These are phyloP conservation scores for Euwallacea fornicatus DNA, from an alignment of 1,140 invertebrate genomes.

Conservation along the genomic window DNA sequence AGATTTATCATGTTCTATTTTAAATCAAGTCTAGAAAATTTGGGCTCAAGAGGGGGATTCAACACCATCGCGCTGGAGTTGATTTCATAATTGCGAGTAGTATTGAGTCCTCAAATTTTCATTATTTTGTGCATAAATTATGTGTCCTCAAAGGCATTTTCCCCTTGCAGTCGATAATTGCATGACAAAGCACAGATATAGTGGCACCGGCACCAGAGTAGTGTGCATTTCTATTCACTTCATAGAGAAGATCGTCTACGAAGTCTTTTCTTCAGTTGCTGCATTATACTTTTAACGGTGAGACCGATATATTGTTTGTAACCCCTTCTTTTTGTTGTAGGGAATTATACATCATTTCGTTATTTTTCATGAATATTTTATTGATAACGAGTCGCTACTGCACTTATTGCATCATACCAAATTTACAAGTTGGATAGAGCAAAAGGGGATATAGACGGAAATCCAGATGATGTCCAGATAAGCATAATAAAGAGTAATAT, in stretches of 20 bases:
- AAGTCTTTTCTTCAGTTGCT: constrained; percentile 47
- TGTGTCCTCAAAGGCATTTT: constrained; percentile 27
- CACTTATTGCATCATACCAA: no score
- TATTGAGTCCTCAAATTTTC: no score
- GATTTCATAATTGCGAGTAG: no score
- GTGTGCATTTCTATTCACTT: constrained; percentile 43
- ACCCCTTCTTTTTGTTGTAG: background rate
- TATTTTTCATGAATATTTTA: constrained; percentile 1
- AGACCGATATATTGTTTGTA: constrained; percentile 38
- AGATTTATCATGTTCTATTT: background rate
- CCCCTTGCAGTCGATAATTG: constrained; percentile 45
- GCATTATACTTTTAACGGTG: constrained; percentile 50
- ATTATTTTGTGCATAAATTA: no score
- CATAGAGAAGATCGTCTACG: constrained; percentile 27
- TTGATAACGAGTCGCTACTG: background rate
- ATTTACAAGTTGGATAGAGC: no score
- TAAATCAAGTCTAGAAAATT: no score
- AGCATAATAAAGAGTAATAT: no score
- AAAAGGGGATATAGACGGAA: no score
- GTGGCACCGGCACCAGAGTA: constrained; percentile 47
- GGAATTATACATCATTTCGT: constrained; percentile 34
- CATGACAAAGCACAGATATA: constrained; percentile 49
- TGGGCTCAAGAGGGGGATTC: no score
- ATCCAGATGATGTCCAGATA: no score
- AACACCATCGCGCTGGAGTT: no score